phyloP scores from a whole-genome alignment of 2,797 vertebrate species.

The Helicolenus hilgendorfi region DNA sequence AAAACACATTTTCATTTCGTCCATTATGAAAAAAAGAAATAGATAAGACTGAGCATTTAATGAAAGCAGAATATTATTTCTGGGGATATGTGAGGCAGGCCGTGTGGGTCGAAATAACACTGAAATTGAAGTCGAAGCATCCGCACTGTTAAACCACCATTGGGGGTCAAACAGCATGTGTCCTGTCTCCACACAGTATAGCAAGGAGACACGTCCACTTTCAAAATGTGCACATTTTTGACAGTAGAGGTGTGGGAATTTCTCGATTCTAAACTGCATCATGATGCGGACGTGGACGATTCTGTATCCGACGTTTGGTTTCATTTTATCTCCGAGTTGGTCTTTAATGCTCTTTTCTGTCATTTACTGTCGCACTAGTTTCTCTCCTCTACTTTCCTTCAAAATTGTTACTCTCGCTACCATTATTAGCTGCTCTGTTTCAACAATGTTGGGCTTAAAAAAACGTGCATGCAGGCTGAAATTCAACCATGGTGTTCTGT shows the following conservation, averaged over 20 bases:
- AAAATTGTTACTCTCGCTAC: too few relatives aligned
- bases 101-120: constrained; percentile 64
- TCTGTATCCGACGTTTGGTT: background rate
- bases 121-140: constrained; percentile 30
- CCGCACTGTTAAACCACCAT: constrained; percentile 21
- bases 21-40: constrained; percentile 49
- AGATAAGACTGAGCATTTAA: constrained; percentile 37
- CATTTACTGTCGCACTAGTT: background rate
- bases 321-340: background rate
- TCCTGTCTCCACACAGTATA: background rate
- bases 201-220: background rate
- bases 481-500: too few relatives aligned
- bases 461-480: too few relatives aligned
- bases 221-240: constrained; percentile 12
- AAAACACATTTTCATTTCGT: constrained; percentile 68
- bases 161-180: constrained; percentile 26
- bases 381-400: background rate
- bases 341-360: background rate
- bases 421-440: too few relatives aligned
- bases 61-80: constrained; percentile 64
- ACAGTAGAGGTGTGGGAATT: too few relatives aligned
- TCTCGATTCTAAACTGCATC: too few relatives aligned
- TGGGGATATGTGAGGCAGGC: constrained; percentile 43
- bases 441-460: too few relatives aligned
- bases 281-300: background rate